Conservation (phyloP, 2,888 invertebrate species). For the Liodrosophila aerea region DNA sequence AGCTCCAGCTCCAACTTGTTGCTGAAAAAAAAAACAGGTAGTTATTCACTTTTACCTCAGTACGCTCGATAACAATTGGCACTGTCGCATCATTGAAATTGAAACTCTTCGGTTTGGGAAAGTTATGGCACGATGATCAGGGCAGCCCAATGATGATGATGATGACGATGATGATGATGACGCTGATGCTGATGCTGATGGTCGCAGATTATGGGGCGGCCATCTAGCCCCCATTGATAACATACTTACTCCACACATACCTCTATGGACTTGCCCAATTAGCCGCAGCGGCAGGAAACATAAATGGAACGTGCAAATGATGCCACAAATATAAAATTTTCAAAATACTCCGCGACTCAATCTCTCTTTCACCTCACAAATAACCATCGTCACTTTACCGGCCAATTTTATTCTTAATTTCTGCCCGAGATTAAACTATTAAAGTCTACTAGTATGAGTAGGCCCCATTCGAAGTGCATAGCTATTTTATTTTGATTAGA, state of each 20-base stretch:
- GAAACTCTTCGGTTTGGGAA: constrained; percentile 64
- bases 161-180: constrained; percentile 56
- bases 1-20: not conserved
- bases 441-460: not conserved
- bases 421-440: too few relatives aligned
- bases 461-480: not conserved
- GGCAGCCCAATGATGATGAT: constrained; percentile 16
- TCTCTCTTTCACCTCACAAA: too few relatives aligned
- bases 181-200: constrained; percentile 57
- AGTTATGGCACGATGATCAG: constrained; percentile 56
- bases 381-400: too few relatives aligned
- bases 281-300: constrained; percentile 26
- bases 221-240: constrained; percentile 66
- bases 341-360: not conserved
- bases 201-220: constrained; percentile 68
- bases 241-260: constrained; percentile 28
- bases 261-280: constrained; percentile 39
- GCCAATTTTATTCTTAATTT: not conserved
- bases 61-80: constrained; percentile 41
- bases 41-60: constrained; percentile 55
- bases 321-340: constrained; percentile 7
- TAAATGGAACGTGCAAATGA: constrained; percentile 33
- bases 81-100: constrained; percentile 66
- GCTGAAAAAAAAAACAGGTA: constrained; percentile 37
- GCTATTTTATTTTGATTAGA: too few relatives aligned